phyloP scores from a whole-genome alignment of 2,888 invertebrate species.

The Oscheius sp. region DNA sequence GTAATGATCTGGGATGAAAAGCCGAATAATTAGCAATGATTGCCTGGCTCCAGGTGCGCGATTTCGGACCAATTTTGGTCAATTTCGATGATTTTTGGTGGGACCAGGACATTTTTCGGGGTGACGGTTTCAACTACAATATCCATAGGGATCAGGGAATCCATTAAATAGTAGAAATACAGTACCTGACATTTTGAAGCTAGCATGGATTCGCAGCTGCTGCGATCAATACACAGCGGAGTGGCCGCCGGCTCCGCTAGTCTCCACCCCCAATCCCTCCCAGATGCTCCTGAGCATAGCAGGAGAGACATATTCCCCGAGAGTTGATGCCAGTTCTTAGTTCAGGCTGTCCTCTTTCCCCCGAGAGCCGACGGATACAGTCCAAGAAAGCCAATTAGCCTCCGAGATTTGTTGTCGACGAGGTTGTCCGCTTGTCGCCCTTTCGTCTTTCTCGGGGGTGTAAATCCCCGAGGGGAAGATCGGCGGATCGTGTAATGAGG shows the following conservation, averaged over 20 bases:
- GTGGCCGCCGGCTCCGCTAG: constrained; percentile 30
- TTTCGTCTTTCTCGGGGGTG: not conserved
- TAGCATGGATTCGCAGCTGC: constrained; percentile 37
- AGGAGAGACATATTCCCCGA: constrained; percentile 18
- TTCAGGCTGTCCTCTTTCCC: not conserved
- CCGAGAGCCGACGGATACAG: too few species aligned
- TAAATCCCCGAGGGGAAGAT: not conserved
- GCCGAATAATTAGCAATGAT: not conserved
- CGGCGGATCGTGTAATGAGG: constrained; percentile 3
- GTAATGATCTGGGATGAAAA: not conserved
- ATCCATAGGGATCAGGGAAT: too few species aligned
- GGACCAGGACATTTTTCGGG: too few species aligned
- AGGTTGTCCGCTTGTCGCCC: not conserved
- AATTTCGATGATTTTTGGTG: too few species aligned
- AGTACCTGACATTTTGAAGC: constrained; percentile 36
- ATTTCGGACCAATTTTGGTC: not conserved
- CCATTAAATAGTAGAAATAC: constrained; percentile 9
- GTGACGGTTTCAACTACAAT: too few species aligned
- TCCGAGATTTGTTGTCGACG: not conserved
- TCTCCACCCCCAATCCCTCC: constrained; percentile 34
- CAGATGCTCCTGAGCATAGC: constrained; percentile 33
- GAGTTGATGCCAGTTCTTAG: not conserved
- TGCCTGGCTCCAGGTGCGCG: not conserved
- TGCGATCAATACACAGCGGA: constrained; percentile 36
- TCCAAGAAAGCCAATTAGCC: not conserved